Evolutionary conservation across 2,113 vertebrate genomes (phyloP).

Genomic region (Neoarius graeffei): DNA sequence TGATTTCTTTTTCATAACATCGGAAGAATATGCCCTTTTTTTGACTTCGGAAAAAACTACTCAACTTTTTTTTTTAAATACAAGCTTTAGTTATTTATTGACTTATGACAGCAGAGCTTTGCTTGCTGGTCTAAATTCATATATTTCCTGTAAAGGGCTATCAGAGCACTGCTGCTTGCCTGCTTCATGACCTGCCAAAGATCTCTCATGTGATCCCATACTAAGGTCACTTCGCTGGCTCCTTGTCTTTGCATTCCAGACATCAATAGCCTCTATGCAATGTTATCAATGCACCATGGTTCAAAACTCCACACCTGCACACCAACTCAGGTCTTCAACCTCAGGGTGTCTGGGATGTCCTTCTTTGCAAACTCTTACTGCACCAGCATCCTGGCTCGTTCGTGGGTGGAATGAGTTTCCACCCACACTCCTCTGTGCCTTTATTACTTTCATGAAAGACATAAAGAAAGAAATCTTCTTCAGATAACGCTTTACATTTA

Average conservation of each 20-base stretch:
- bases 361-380: background rate
- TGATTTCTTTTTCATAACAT: background rate
- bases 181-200: background rate
- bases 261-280: background rate
- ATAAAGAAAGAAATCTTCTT: background rate
- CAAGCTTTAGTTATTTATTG: background rate
- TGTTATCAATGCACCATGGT: background rate
- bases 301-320: slow-evolving; percentile 5
- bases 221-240: background rate
- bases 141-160: background rate
- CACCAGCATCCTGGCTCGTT: background rate
- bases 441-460: background rate
- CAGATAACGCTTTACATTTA: background rate
- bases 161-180: background rate
- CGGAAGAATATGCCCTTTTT: background rate
- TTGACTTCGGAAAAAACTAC: background rate
- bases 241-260: background rate
- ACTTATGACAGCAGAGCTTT: background rate
- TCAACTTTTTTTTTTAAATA: background rate
- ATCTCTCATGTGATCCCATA: background rate
- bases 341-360: background rate
- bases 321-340: background rate
- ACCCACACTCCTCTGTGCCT: background rate
- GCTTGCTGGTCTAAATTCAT: background rate
- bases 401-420: background rate